These are phyloP conservation scores for Drosophila nigricruria DNA, from an alignment of 2,888 invertebrate genomes.

Conservation along the genomic window DNA sequence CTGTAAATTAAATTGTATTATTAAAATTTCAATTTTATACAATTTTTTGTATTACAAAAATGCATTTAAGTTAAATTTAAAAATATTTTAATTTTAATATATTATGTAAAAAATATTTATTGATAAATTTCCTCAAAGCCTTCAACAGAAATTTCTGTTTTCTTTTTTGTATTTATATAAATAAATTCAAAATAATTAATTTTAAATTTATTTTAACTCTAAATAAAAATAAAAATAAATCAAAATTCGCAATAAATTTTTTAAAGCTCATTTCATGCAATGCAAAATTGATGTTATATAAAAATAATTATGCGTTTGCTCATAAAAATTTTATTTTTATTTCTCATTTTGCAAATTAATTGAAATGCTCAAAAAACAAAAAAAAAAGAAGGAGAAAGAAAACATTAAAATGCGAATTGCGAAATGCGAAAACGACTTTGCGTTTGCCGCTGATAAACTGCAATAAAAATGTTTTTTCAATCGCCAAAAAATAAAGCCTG, in stretches of 20 bases:
- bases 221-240: not conserved
- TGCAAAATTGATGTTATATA: constrained; percentile 3
- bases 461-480: constrained; percentile 48
- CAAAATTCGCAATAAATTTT: not conserved
- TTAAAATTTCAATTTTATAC: not conserved
- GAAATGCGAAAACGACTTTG: constrained; percentile 42
- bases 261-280: not conserved
- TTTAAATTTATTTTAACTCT: not conserved
- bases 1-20: constrained; percentile 3
- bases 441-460: constrained; percentile 47
- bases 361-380: constrained; percentile 6
- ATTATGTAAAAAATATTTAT: not conserved
- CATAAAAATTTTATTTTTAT: constrained; percentile 34
- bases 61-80: not conserved
- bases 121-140: no score
- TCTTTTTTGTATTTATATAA: no score
- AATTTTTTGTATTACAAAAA: not conserved
- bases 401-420: constrained; percentile 4
- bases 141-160: not conserved
- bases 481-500: constrained; percentile 31
- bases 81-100: not conserved
- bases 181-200: no score
- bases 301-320: constrained; percentile 16
- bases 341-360: constrained; percentile 22
- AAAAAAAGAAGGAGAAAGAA: not conserved